These are phyloP conservation scores for Smutsia gigantea DNA, from an alignment of 2,797 vertebrate genomes.

Conservation along the genomic window DNA sequence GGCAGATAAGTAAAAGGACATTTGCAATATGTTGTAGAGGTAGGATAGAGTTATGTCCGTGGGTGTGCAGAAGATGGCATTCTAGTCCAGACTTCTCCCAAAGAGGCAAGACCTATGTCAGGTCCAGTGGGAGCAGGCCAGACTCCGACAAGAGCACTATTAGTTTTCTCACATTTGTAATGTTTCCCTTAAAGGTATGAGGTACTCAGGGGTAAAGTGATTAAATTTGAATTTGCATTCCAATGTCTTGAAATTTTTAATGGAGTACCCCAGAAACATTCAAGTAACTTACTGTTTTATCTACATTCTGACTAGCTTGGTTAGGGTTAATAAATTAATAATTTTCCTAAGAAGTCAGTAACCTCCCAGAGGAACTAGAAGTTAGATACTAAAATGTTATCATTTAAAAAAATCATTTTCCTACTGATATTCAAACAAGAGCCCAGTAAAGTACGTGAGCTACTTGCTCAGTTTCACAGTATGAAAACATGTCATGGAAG, in stretches of 20 bases:
- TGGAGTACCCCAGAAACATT: not conserved
- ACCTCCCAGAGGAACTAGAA: not conserved
- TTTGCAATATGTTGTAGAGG: not conserved
- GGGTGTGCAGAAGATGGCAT: not conserved
- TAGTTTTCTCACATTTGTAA: slow-evolving; percentile 42
- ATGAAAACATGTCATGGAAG: not conserved
- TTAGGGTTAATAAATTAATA: slow-evolving; percentile 11
- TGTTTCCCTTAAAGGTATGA: slow-evolving; percentile 3
- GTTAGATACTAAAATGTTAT: not conserved
- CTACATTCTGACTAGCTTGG: not conserved
- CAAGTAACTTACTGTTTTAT: not conserved
- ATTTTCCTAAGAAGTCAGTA: not conserved
- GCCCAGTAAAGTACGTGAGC: not conserved
- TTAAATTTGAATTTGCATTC: slow-evolving; percentile 30
- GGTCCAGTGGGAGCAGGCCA: not conserved
- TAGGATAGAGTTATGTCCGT: not conserved
- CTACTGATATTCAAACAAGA: not conserved
- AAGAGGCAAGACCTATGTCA: not conserved
- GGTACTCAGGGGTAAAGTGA: not conserved
- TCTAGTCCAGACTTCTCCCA: not conserved
- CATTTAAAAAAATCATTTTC: not conserved
- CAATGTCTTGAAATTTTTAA: slow-evolving; percentile 13
- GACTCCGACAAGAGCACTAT: not conserved
- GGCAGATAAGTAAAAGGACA: not conserved
- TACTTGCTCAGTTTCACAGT: not conserved